Conservation (phyloP, 2,113 vertebrate species). For the Pampusana beccarii region DNA sequence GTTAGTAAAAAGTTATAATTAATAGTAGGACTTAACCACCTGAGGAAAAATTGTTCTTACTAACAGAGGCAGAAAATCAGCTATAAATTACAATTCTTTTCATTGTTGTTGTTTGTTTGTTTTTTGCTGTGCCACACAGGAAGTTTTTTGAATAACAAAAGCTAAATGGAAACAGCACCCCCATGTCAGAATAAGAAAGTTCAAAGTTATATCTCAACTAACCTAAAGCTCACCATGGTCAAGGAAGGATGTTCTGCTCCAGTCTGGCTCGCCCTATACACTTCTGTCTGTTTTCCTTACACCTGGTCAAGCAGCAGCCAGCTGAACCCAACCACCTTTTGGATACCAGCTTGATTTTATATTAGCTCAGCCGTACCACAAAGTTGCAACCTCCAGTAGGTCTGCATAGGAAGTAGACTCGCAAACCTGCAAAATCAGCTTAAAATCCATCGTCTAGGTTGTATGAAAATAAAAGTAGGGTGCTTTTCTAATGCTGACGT, state of each 20-base stretch:
- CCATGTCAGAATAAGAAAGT: background rate
- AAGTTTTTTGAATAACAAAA: background rate
- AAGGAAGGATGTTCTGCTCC: background rate
- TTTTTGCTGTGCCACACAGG: background rate
- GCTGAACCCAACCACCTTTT: background rate
- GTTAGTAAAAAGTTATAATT: background rate
- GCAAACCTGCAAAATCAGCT: background rate
- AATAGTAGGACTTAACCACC: background rate
- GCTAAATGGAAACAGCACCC: background rate
- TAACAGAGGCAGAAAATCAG: background rate
- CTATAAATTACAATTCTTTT: background rate
- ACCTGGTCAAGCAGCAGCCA: background rate
- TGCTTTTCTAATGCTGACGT: background rate
- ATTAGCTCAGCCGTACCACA: background rate
- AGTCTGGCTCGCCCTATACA: background rate
- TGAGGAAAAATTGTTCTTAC: background rate
- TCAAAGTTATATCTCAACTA: background rate
- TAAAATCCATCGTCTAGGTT: background rate
- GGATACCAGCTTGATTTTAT: background rate
- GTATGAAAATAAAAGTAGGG: background rate
- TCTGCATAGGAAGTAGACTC: background rate
- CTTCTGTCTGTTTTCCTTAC: background rate
- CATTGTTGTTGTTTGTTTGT: too few species aligned
- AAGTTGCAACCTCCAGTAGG: background rate
- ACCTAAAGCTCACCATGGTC: background rate